These are phyloP conservation scores for Dicrostonyx torquatus DNA, from an alignment of 2,797 vertebrate genomes.

Conservation along the genomic window DNA sequence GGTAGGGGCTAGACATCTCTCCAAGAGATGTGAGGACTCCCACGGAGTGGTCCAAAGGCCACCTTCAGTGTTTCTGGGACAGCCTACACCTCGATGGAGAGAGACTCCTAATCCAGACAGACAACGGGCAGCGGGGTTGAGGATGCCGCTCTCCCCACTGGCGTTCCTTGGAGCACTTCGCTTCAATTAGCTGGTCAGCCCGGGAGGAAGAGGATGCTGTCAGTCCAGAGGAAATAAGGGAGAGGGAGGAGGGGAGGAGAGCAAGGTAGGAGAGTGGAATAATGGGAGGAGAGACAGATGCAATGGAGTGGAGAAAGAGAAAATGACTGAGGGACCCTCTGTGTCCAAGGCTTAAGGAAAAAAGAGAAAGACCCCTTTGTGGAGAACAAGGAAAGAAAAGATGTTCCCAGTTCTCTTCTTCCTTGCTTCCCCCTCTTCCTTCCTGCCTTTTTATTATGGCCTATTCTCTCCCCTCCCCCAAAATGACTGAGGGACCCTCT, in stretches of 20 bases:
- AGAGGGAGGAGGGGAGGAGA: slow-evolving; percentile 44
- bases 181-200: slow-evolving; percentile 84
- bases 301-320: not conserved
- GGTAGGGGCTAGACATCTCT: not conserved
- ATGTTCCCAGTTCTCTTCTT: not conserved
- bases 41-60: slow-evolving; percentile 38
- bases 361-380: not conserved
- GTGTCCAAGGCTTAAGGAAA: not conserved
- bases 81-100: slow-evolving; percentile 43
- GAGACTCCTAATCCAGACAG: slow-evolving; percentile 80
- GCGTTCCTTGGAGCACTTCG: slow-evolving; percentile 79
- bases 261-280: slow-evolving; percentile 32
- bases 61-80: not conserved
- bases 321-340: not conserved
- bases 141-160: slow-evolving; percentile 83
- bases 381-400: not conserved
- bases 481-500: not conserved
- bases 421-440: not conserved
- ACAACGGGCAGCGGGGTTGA: slow-evolving; percentile 82
- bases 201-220: slow-evolving; percentile 66
- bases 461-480: not conserved
- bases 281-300: not conserved
- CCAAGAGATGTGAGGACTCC: slow-evolving; percentile 52
- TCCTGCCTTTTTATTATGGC: not conserved
- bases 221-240: slow-evolving; percentile 58